Percentiles rank a stretch among this genome's conserved stretches.
Evolutionary conservation across 1,140 invertebrate species (phyloP).

Genomic region (Nasonia vitripennis): DNA sequence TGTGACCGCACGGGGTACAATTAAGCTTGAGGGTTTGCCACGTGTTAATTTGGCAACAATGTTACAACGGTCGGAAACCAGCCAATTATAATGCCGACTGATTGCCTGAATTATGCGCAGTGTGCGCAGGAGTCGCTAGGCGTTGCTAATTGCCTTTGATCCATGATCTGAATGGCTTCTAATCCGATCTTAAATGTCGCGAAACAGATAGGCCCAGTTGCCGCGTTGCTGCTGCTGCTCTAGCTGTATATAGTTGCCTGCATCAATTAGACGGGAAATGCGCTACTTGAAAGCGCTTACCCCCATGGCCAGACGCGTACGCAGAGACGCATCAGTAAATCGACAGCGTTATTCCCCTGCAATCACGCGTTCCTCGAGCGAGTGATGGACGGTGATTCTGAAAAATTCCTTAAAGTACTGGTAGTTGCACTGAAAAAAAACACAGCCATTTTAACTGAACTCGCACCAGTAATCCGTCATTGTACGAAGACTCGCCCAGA

Average conservation of each 20-base stretch:
- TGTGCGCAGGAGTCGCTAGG: neutral
- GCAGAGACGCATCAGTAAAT: no score
- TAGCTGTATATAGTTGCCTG: neutral
- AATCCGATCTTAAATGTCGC: constrained; percentile 44
- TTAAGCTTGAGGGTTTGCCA: constrained; percentile 4
- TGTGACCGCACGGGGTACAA: neutral
- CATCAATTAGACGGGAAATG: constrained; percentile 8
- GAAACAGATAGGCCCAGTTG: neutral
- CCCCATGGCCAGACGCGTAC: neutral
- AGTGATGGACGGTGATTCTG: neutral
- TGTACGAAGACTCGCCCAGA: no score
- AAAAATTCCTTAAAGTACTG: constrained; percentile 19
- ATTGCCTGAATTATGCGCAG: constrained; percentile 35
- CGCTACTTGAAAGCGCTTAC: neutral
- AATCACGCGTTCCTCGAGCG: no score
- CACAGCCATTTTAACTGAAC: no score
- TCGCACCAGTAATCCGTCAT: no score
- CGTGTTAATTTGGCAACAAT: constrained; percentile 33
- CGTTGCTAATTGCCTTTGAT: constrained; percentile 44
- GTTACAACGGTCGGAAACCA: constrained; percentile 19
- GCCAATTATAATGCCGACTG: constrained; percentile 38
- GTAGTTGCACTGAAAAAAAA: no score
- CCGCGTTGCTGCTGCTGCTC: no score
- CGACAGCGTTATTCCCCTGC: no score
- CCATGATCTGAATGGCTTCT: constrained; percentile 36